phyloP scores from a whole-genome alignment of 2,888 invertebrate species.

The Pterobdella sp. region DNA sequence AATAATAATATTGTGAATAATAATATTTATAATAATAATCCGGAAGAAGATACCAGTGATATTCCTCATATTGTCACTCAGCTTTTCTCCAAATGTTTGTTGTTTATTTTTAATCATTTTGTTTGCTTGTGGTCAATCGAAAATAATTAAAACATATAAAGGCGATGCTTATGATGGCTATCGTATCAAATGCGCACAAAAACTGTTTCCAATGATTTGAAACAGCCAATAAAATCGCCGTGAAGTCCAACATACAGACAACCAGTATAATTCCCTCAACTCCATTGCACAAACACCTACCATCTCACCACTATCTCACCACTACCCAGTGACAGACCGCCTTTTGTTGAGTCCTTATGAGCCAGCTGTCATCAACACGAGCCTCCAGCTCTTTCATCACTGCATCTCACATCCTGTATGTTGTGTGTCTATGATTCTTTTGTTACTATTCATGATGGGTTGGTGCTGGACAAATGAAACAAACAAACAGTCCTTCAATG shows the following conservation, averaged over 20 bases:
- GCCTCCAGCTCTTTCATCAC: neutral
- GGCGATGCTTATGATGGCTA: too few relatives aligned
- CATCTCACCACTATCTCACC: neutral
- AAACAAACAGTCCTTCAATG: neutral
- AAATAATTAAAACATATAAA: too few relatives aligned
- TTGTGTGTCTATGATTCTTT: neutral
- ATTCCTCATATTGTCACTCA: neutral
- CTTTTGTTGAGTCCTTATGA: neutral
- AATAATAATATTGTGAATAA: neutral
- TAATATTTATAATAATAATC: neutral
- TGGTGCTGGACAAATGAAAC: neutral
- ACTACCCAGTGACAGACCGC: neutral
- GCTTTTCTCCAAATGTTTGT: neutral
- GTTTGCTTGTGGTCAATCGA: neutral
- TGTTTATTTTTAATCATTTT: neutral
- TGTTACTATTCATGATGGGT: neutral
- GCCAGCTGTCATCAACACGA: neutral
- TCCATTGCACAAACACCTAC: neutral
- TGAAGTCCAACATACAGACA: neutral
- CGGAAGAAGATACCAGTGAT: neutral
- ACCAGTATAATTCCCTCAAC: neutral
- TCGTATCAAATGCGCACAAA: too few relatives aligned
- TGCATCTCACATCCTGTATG: slow-evolving; percentile 4
- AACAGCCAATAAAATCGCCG: neutral
- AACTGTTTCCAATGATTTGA: too few relatives aligned